These are phyloP conservation scores for Drosophila hydei DNA, from an alignment of 1,140 invertebrate species.

Conservation along the genomic window DNA sequence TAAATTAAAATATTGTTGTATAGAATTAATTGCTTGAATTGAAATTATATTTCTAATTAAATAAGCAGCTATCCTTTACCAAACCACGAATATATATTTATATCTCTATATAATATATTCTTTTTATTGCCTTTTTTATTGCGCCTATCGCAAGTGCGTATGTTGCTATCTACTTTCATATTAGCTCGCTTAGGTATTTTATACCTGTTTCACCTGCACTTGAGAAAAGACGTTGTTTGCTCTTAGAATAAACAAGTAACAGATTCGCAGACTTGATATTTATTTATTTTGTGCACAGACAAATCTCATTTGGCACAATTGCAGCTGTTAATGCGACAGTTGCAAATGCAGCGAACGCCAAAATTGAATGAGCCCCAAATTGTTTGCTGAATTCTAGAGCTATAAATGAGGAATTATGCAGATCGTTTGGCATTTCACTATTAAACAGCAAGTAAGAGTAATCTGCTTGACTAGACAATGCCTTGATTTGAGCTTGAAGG, in stretches of 20 bases:
- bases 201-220: constrained; percentile 29
- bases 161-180: neutral
- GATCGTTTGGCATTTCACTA: neutral
- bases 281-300: constrained; percentile 21
- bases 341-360: constrained; percentile 39
- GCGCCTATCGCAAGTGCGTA: constrained; percentile 21
- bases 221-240: constrained; percentile 22
- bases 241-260: constrained; percentile 63
- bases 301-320: constrained; percentile 36
- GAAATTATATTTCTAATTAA: too few species aligned
- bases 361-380: constrained; percentile 62
- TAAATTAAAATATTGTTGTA: too few species aligned
- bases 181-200: constrained; percentile 46
- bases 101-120: too few species aligned
- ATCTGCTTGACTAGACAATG: too few species aligned
- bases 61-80: too few species aligned
- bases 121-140: constrained; percentile 2
- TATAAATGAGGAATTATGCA: neutral
- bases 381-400: constrained; percentile 39
- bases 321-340: constrained; percentile 60
- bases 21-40: too few species aligned
- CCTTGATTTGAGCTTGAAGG: neutral
- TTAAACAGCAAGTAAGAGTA: neutral
- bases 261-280: constrained; percentile 54
- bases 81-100: too few species aligned